Percentiles rank a stretch among this genome's conserved stretches.
These are phyloP conservation scores for Trichoplax adhaerens DNA, from an alignment of 37 sponge, comb jelly and placozoan species.

Conservation along the genomic window DNA sequence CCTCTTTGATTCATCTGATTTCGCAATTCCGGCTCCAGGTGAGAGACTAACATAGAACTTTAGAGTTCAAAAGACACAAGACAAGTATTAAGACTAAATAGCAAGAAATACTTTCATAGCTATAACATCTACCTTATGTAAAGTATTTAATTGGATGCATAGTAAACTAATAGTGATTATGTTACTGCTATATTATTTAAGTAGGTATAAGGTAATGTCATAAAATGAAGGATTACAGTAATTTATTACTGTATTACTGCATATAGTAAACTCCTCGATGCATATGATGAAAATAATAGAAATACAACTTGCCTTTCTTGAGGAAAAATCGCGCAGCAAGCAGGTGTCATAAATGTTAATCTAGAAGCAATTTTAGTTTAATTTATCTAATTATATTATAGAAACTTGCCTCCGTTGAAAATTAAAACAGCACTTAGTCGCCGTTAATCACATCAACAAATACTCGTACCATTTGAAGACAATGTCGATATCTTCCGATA, in stretches of 20 bases:
- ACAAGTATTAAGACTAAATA: background rate
- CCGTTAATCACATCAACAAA: no score
- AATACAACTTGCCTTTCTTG: conserved; percentile 43
- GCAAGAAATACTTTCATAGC: background rate
- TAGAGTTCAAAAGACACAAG: background rate
- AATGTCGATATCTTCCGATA: background rate
- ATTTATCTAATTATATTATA: background rate
- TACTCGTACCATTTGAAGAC: background rate
- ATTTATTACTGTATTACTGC: no score
- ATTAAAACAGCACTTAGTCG: no score
- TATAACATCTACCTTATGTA: background rate
- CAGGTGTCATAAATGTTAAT: conserved; percentile 80
- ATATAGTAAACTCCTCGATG: no score
- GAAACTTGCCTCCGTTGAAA: background rate
- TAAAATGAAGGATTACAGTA: no score
- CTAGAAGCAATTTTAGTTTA: conserved; percentile 18
- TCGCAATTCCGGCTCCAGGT: conserved; percentile 51
- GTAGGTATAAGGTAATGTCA: no score
- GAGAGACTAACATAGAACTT: conserved; percentile 35
- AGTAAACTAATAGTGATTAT: background rate
- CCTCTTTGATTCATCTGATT: no score
- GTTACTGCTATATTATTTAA: no score
- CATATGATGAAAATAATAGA: no score
- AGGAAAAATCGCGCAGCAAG: conserved; percentile 95
- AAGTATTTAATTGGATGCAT: background rate